phyloP scores from a whole-genome alignment of 2,113 vertebrate species.

The Paracanthobrama guichenoti region DNA sequence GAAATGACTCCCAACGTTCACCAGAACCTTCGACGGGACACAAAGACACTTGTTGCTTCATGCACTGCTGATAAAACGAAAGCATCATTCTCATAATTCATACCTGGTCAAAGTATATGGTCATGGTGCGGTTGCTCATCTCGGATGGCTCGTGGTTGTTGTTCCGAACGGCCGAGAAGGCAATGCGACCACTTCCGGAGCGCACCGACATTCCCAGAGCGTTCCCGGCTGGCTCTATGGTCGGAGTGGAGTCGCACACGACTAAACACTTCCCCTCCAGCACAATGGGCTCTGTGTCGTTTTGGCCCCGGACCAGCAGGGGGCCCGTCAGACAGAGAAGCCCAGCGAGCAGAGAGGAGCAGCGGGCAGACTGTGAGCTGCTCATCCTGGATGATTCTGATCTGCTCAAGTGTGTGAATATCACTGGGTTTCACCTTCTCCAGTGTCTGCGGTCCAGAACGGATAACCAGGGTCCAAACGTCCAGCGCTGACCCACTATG shows the following conservation, averaged over 20 bases:
- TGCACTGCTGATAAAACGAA: not conserved
- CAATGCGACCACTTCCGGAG: constrained; percentile 73
- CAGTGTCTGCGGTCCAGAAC: not conserved
- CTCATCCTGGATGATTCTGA: not conserved
- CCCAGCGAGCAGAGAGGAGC: constrained; percentile 35
- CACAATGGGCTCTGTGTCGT: constrained; percentile 77
- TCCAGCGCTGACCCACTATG: not conserved
- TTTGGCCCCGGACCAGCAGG: constrained; percentile 66
- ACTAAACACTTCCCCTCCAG: constrained; percentile 81
- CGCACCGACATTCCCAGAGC: constrained; percentile 80
- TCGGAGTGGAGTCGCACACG: constrained; percentile 78
- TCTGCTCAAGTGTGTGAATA: too few relatives aligned
- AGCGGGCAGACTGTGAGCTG: not conserved
- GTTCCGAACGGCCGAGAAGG: constrained; percentile 77
- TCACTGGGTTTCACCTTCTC: not conserved
- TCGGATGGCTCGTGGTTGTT: constrained; percentile 81
- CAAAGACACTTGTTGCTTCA: not conserved
- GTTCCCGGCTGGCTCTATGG: constrained; percentile 68
- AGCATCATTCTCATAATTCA: not conserved
- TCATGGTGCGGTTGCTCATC: constrained; percentile 82
- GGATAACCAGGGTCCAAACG: not conserved
- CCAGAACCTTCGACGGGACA: constrained; percentile 73
- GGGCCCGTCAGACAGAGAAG: constrained; percentile 62
- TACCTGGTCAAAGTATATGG: constrained; percentile 82
- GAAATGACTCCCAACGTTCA: constrained; percentile 84